Evolutionary conservation across 1,140 invertebrate genomes (phyloP), one percentile per base, ranked within the genome.

Genomic region (Myzus persicae): DNA sequence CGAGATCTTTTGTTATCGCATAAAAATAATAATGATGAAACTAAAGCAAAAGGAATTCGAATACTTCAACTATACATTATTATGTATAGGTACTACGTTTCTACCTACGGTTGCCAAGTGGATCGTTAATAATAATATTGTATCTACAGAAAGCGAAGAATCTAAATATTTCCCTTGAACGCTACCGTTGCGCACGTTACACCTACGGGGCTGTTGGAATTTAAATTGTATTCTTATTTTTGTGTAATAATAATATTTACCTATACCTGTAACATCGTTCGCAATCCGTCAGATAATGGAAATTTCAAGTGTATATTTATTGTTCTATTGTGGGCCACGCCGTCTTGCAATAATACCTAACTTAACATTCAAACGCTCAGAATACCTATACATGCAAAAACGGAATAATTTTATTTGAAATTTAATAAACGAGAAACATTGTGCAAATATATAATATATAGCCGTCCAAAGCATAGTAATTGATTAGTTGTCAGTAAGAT

Each of bases 121-220:
- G 81, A 82, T 82, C 38, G 81, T 82, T 82, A 82, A 40, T 40
- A 36, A 40, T 82, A 82, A 82, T 82, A 82, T 82, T 76, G 5
- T n/a, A 76, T 18, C 31, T 6, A n/a, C n/a, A n/a, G 59, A 76
- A 76, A 76, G n/a, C 31, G 59, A 18, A n/a, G 14, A 76, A 76
- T 76, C n/a, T 76, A n/a, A 67, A n/a, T n/a, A n/a, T 67, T 67
- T 76, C 31, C 11, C n/a, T 76, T 18, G 59, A 76, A 42, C 38
- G 24, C 7, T 40, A 84, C 24, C 9, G 9, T n/a, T 26, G 38
- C 38, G 40, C 82, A 40, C 22, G 42, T 40, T 40, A 42, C 22
- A 40, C 24, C 40, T 84, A 42, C 82, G 24, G 38, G 24, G 9
- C 24, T 40, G 42, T 14, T 84, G 24, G 38, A 42, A 42, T 84